These are phyloP conservation scores for Sialia sialis DNA, from an alignment of 2,113 vertebrate species.

Conservation along the genomic window DNA sequence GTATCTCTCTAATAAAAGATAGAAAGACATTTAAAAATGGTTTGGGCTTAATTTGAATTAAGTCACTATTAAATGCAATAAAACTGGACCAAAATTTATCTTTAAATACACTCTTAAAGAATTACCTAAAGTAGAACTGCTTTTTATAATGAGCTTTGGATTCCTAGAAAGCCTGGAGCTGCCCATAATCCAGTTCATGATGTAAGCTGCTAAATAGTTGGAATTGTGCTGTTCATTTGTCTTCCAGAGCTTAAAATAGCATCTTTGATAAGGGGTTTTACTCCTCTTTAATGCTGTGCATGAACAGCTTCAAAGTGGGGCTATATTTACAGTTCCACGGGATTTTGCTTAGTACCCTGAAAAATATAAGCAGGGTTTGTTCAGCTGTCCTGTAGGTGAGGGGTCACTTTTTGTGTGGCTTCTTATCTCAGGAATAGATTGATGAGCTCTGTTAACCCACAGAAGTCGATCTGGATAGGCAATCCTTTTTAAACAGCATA, in stretches of 20 bases:
- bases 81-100: neutral
- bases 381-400: too few species aligned
- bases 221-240: neutral
- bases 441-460: too few species aligned
- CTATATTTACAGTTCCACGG: too few species aligned
- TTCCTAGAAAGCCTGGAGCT: conserved; percentile 25
- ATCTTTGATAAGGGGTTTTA: neutral
- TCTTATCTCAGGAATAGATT: too few species aligned
- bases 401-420: too few species aligned
- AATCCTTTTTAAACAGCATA: too few species aligned
- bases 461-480: too few species aligned
- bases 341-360: too few species aligned
- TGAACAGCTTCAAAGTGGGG: neutral
- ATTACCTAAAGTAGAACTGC: neutral
- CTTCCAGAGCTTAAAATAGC: neutral
- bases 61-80: neutral
- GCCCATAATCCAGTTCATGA: neutral
- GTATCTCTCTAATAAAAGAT: neutral
- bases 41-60: neutral
- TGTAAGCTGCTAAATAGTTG: neutral
- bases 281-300: neutral
- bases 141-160: neutral
- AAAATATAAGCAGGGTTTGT: too few species aligned
- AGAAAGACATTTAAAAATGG: neutral
- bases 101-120: neutral